Percentiles rank a stretch among this genome's conserved stretches.
Evolutionary conservation across 2,888 invertebrate genomes (phyloP).

Genomic region (Meta bourneti): DNA sequence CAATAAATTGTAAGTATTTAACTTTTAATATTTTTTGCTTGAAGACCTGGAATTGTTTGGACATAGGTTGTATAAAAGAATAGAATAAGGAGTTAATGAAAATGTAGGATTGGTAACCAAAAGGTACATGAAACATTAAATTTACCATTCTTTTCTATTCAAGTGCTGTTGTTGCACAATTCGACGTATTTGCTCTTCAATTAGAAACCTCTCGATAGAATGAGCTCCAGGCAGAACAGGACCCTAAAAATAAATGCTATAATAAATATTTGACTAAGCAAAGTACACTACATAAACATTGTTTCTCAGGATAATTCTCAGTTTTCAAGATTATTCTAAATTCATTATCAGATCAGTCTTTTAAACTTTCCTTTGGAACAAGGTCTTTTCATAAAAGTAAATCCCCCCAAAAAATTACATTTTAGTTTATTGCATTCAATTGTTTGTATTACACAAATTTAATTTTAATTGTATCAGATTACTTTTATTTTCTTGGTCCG

Average conservation of each 20-base stretch:
- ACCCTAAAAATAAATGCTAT: slow-evolving; percentile 82
- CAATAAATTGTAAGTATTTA: not conserved
- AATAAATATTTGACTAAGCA: slow-evolving; percentile 28
- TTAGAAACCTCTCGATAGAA: slow-evolving; percentile 97
- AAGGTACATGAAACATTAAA: not conserved
- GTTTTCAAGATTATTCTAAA: too few relatives aligned
- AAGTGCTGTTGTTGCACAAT: slow-evolving; percentile 92
- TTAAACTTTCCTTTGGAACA: too few relatives aligned
- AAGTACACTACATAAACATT: too few relatives aligned
- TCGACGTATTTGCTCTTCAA: slow-evolving; percentile 97
- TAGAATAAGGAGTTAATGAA: too few relatives aligned
- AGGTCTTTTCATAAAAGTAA: too few relatives aligned
- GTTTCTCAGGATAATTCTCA: too few relatives aligned
- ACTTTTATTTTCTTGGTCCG: too few relatives aligned
- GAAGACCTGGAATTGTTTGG: not conserved
- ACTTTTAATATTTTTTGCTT: not conserved
- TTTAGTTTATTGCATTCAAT: too few relatives aligned
- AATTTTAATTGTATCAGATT: too few relatives aligned
- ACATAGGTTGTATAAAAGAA: not conserved
- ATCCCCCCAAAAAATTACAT: too few relatives aligned
- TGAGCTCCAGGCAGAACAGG: slow-evolving; percentile 93
- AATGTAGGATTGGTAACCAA: not conserved
- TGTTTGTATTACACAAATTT: too few relatives aligned
- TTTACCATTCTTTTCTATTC: slow-evolving; percentile 94
- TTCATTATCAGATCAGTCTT: too few relatives aligned